phyloP scores from a whole-genome alignment of 2,888 invertebrate genomes.

The Pseudococcus jackbeardsleyi region DNA sequence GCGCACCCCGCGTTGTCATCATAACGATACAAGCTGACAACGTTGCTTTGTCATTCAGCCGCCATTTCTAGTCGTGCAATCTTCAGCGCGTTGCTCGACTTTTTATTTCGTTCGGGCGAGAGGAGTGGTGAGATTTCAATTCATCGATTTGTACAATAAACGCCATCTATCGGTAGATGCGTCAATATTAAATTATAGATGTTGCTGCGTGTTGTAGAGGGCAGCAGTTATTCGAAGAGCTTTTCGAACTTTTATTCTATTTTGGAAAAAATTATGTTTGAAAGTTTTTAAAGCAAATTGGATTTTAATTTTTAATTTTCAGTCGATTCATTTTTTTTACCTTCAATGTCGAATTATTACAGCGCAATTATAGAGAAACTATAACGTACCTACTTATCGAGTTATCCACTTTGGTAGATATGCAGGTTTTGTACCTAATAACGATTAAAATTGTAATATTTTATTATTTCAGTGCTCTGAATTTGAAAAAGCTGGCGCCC shows the following conservation, averaged over 20 bases:
- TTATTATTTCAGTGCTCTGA: constrained; percentile 80
- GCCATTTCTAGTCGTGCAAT: not conserved
- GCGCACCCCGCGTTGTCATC: not conserved
- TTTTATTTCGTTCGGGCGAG: not conserved
- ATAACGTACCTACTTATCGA: too few species aligned
- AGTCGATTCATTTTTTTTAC: too few species aligned
- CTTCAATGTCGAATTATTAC: too few species aligned
- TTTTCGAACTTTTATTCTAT: too few species aligned
- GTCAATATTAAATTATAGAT: not conserved
- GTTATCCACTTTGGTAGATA: too few species aligned
- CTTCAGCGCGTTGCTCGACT: not conserved
- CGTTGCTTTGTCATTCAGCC: not conserved
- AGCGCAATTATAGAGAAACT: too few species aligned
- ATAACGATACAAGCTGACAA: not conserved
- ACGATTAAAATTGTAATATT: not conserved
- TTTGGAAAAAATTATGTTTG: too few species aligned
- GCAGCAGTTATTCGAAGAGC: not conserved
- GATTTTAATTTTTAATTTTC: too few species aligned
- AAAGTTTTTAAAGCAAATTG: too few species aligned
- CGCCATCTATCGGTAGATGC: not conserved
- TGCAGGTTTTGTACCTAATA: too few species aligned
- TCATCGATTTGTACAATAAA: not conserved
- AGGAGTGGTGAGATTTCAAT: not conserved
- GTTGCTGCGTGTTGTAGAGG: not conserved
- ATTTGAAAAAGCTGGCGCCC: constrained; percentile 88